A percentile compares a stretch with the other conserved stretches of the same genome.
phyloP scores from a whole-genome alignment of 1,140 invertebrate genomes.

The Zaprionus ornatus region DNA sequence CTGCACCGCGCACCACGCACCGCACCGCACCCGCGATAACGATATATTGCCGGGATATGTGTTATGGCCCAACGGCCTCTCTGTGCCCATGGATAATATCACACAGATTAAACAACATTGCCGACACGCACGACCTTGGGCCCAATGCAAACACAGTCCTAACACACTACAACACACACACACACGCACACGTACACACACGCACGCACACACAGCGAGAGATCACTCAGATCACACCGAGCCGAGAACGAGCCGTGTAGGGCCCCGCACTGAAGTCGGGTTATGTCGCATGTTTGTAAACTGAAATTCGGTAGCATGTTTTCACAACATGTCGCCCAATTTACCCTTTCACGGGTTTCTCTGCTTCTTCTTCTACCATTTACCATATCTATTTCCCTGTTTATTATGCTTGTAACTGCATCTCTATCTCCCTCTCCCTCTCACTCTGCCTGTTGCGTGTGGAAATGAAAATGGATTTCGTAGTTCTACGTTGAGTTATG shows the following conservation, averaged over 20 bases:
- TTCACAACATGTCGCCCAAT: slow-evolving; percentile 80
- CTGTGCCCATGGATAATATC: slow-evolving; percentile 33
- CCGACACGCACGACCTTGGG: slow-evolving; percentile 60
- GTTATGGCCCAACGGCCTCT: slow-evolving; percentile 7
- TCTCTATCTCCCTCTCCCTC: background rate
- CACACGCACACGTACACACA: slow-evolving; percentile 26
- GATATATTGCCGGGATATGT: slow-evolving; percentile 33
- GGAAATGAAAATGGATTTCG: slow-evolving; percentile 5
- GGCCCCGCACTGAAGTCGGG: background rate
- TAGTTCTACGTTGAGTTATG: slow-evolving; percentile 16
- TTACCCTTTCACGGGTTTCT: slow-evolving; percentile 76
- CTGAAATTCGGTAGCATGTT: slow-evolving; percentile 78
- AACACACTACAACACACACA: slow-evolving; percentile 34
- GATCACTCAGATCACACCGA: slow-evolving; percentile 14
- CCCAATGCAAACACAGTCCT: slow-evolving; percentile 1
- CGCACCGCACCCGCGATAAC: slow-evolving; percentile 40
- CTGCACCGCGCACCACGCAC: slow-evolving; percentile 29
- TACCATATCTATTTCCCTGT: slow-evolving; percentile 6
- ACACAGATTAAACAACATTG: slow-evolving; percentile 65
- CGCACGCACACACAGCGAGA: slow-evolving; percentile 15
- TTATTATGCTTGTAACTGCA: slow-evolving; percentile 1
- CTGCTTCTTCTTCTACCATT: slow-evolving; percentile 21
- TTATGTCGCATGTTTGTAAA: slow-evolving; percentile 73
- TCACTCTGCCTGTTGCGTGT: slow-evolving; percentile 6
- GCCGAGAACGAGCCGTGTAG: background rate